These are phyloP conservation scores for Timema cristinae DNA, from an alignment of 2,888 invertebrate genomes.

Conservation along the genomic window DNA sequence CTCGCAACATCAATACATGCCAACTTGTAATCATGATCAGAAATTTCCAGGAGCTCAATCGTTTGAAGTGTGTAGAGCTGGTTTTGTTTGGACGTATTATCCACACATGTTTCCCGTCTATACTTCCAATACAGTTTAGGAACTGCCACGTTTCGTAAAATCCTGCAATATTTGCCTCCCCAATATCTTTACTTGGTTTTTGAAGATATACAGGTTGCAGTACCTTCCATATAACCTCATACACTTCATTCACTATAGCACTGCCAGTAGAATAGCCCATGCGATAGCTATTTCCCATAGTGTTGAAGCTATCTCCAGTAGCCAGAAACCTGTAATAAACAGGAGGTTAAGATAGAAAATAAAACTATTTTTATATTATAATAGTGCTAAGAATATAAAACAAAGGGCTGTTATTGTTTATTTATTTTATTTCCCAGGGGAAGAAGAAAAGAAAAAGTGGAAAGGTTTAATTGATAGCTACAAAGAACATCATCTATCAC, in stretches of 20 bases:
- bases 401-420: too few species aligned
- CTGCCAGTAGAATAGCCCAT: neutral
- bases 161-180: neutral
- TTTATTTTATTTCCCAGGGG: neutral
- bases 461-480: neutral
- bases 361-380: too few species aligned
- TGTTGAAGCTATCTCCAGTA: conserved; percentile 10
- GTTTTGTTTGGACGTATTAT: neutral
- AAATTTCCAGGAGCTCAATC: neutral
- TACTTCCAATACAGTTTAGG: conserved; percentile 8
- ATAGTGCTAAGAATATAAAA: too few species aligned
- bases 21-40: neutral
- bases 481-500: neutral
- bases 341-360: too few species aligned
- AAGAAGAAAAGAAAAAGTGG: conserved; percentile 5
- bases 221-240: neutral
- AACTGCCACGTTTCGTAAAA: neutral
- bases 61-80: conserved; percentile 1
- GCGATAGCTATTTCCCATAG: conserved; percentile 3
- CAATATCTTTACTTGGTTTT: neutral
- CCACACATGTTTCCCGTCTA: conserved; percentile 2
- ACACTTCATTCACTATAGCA: neutral
- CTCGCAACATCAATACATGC: neutral
- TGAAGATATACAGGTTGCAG: conserved; percentile 5
- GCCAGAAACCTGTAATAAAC: neutral